Evolutionary conservation across 1,140 invertebrate species (phyloP), one percentile per base, ranked within the genome.

Genomic region (Drosophila mayri): DNA sequence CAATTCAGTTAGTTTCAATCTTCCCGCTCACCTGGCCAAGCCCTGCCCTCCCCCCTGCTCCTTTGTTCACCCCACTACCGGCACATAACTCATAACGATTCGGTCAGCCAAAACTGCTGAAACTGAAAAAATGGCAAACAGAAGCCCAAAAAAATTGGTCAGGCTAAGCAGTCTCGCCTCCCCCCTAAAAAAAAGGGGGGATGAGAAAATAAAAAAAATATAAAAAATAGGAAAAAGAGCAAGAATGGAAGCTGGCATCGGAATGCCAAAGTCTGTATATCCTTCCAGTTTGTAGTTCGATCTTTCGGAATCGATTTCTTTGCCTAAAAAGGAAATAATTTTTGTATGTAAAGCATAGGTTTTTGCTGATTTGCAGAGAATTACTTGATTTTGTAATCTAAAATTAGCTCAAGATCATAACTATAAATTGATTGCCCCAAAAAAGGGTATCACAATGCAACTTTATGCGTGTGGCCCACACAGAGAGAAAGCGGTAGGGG

Each of bases 401-500:
- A 28, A 28, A 28, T 28, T 28, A 30, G 1, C 3, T 8, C 38
- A 41, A 18, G 5, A 9, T 18, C 11, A 2, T 11, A 16, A 11
- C n/a, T 41, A 0, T 11, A 18, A 18, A n/a, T 10, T 4, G 6
- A 18, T 18, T 43, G 20, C 11, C 41, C 18, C 2, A 0, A 10
- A 43, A 43, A 43, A 43, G 41, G 18, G 41, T 20, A 43, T 12
- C 18, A 18, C 18, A 83, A 70, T 83, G 62, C 72, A 84, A 84
- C 71, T 83, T 79, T 80, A 83, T 83, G 80, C 71, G 76, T 84
- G 54, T 40, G 52, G 50, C 43, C 40, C 59, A 62, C 35, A 58
- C 72, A 43, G 30, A 40, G 37, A 28, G 32, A n/a, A 25, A 47
- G 30, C 30, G 28, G 44, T 0, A 32, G 73, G 44, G 49, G 43